Percentiles rank a stretch among this genome's conserved stretches.
Evolutionary conservation across 2,113 vertebrate genomes (phyloP).

Genomic region (Dicerorhinus sumatrensis): DNA sequence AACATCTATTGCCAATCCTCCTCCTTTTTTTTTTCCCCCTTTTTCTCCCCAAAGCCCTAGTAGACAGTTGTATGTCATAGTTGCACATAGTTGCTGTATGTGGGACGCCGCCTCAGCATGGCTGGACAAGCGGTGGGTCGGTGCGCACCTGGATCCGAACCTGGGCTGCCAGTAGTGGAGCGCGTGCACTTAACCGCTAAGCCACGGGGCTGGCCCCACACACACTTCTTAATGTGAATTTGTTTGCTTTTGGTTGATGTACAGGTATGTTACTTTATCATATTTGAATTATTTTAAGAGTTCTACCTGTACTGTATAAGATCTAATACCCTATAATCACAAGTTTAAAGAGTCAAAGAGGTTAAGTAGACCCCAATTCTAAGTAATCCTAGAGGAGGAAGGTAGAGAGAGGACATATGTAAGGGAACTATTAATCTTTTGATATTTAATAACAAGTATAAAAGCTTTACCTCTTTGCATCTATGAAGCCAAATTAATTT

Average conservation of each 20-base stretch:
- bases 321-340: background rate
- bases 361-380: background rate
- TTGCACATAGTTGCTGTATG: too few relatives aligned
- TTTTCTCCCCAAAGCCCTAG: too few relatives aligned
- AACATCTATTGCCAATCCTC: too few relatives aligned
- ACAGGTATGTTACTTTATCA: background rate
- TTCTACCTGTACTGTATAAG: background rate
- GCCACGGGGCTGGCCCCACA: too few relatives aligned
- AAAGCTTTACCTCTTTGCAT: conserved; percentile 21
- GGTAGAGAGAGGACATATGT: background rate
- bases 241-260: background rate
- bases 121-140: too few relatives aligned
- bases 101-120: too few relatives aligned
- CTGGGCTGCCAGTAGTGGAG: too few relatives aligned
- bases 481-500: conserved; percentile 14
- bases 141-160: too few relatives aligned
- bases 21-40: too few relatives aligned
- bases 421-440: background rate
- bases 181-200: too few relatives aligned
- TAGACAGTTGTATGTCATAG: too few relatives aligned
- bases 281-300: background rate
- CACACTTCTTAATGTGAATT: background rate
- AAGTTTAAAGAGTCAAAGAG: background rate
- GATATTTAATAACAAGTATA: background rate
- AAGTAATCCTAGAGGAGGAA: background rate